Conservation (phyloP, 2,797 vertebrate species). For the Mormyrops boulengeri region DNA sequence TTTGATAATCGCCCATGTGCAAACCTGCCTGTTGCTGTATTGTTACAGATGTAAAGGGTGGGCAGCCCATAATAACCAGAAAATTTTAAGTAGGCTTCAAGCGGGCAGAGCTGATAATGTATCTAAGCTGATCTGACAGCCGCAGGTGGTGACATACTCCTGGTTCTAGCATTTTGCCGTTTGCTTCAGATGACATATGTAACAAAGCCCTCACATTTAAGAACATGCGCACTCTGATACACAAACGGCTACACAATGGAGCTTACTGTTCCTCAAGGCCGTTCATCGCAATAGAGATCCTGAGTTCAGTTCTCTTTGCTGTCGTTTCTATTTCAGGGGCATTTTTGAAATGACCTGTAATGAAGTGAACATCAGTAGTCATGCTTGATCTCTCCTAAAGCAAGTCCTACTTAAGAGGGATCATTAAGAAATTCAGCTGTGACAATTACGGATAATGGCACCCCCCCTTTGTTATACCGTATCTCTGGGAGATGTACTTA, state of each 20-base stretch:
- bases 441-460: not conserved
- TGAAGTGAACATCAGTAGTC: not conserved
- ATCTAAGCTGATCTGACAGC: conserved; percentile 17
- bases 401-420: not conserved
- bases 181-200: conserved; percentile 31
- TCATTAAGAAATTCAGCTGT: not conserved
- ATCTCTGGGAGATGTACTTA: not conserved
- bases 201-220: conserved; percentile 34
- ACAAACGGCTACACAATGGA: conserved; percentile 23
- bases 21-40: not conserved
- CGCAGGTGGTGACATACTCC: not conserved
- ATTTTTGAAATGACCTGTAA: not conserved
- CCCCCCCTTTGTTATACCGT: not conserved
- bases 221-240: conserved; percentile 37
- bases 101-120: conserved; percentile 19
- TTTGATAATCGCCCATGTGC: not conserved
- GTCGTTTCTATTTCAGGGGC: not conserved
- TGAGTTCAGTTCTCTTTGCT: not conserved
- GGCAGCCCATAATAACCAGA: not conserved
- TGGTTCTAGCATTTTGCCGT: conserved; percentile 5
- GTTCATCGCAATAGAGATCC: not conserved
- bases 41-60: not conserved
- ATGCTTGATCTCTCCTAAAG: not conserved
- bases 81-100: conserved; percentile 22
- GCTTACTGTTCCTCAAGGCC: not conserved